Evolutionary conservation across 2,888 invertebrate species (phyloP), one percentile per base, ranked within the genome.

Genomic region (Deroplatys truncata): DNA sequence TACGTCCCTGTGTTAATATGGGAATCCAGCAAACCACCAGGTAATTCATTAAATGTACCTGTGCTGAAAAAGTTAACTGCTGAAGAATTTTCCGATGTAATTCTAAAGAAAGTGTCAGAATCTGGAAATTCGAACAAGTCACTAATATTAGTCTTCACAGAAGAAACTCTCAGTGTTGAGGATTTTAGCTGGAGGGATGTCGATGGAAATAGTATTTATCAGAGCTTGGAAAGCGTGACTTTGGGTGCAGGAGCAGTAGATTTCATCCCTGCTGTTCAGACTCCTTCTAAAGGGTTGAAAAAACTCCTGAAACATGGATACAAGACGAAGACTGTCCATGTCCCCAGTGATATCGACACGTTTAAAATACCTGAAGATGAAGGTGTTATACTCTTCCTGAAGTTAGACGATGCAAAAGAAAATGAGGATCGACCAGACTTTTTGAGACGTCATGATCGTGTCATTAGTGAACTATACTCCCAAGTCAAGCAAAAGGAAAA

Each of bases 211-310:
- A 82, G 56, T n/a, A 84, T 72, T 0, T 94, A 93, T 91, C 93
- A 94, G 1, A 94, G 93, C 91, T 92, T 95, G 28, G 93, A 93
- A 15, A 91, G 92, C 0, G 92, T 94, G 49, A 92, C 94, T 25
- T 91, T 91, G 0, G 91, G 93, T 1, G 92, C 92, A 43, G 91
- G 91, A 0, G 92, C 94, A 31, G 93, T 94, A 1, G 97, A 96
- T 92, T 93, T 90, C 35, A 88, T 96, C 88, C 95, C 96, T 15
- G 94, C 95, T 29, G 97, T 97, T 0, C 94, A 95, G 85, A 94
- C 95, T 90, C 95, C 97, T 0, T 90, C 96, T 20, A 93, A 93
- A 1, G 95, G 94, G 0, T 92, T 97, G 82, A 94, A 95, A 91
- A 93, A 94, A 49, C 92, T 95, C 10, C 93, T 94, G 0, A 93